Base-by-base conservation (phyloP, 1,140 invertebrate genomes). In the Drosophila arawakana region DNA sequence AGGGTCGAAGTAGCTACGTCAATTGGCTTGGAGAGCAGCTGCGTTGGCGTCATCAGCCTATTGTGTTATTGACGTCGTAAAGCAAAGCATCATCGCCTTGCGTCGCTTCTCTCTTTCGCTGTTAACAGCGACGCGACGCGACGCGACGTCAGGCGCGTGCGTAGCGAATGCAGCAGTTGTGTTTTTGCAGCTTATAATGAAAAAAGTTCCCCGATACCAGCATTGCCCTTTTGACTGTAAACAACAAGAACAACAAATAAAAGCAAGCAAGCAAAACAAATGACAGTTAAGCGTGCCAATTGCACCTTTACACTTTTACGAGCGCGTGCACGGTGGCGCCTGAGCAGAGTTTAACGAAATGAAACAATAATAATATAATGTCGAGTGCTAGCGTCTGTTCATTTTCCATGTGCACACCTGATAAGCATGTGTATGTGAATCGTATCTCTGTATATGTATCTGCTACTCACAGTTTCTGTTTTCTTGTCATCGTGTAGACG, bases 291-390 rank as follows among this genome's bases (percentile, higher is more conserved):
- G 71, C 80, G 76, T 79, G 76, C 61, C 61, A 80, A 77, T 71
- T 86, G 61, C 78, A 86, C 63, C 61, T 81, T 70, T 80, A 72
- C 58, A 68, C 47, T 77, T 81, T 76, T 68, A 85, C 72, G 82
- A 79, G 78, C 82, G 71, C 78, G 75, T 78, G 82, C 76, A 79
- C 76, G 58, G 76, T 86, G 82, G 82, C 82, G 82, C 82, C 82
- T 67, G 52, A 61, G 78, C 65, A 30, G 67, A 80, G 67, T 78
- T 81, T 66, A 86, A 76, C 76, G 49, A 86, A 86, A 86, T 79
- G 73, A 81, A 86, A 81, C 72, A 86, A 86, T 71, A 77, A 72
- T 60, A 69, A 41, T 4, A 41, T 67, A 68, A 69, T 79, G 70
- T 70, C 60, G 67, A 73, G 57, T 77, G 49, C 60, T 35, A 63